A percentile compares a stretch with the other conserved stretches of the same genome.
Conservation (phyloP, 2,113 vertebrate species). For the Epinephelus moara region DNA sequence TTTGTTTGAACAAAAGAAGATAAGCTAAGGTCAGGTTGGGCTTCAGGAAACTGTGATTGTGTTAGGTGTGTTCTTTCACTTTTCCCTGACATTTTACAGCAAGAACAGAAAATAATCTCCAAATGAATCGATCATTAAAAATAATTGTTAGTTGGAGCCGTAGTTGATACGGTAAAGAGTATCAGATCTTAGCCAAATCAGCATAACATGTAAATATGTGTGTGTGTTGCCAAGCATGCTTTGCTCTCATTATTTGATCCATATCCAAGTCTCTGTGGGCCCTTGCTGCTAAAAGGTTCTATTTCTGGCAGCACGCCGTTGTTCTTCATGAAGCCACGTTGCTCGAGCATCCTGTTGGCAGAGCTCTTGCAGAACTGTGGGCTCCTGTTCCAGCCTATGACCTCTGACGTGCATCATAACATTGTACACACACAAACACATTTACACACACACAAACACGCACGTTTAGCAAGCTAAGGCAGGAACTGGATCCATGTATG, state of each 20-base stretch:
- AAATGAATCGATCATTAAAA: not conserved
- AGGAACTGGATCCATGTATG: conserved; percentile 12
- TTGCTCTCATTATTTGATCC: conserved; percentile 61
- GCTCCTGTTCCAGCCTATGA: conserved; percentile 45
- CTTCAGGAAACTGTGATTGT: not conserved
- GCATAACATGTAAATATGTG: conserved; percentile 17
- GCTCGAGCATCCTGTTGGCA: conserved; percentile 54
- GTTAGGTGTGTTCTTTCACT: not conserved
- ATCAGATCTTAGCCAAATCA: conserved; percentile 3
- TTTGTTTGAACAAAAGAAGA: not conserved
- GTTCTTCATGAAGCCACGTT: conserved; percentile 50
- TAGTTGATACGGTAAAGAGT: not conserved
- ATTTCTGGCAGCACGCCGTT: conserved; percentile 60
- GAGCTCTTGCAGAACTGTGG: conserved; percentile 36
- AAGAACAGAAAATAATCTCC: not conserved
- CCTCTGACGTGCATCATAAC: conserved; percentile 49
- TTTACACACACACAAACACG: conserved; percentile 2
- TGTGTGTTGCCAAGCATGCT: conserved; percentile 28
- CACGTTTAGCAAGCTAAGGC: conserved; percentile 1
- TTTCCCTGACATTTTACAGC: not conserved
- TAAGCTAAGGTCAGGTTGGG: not conserved
- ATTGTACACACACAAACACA: conserved; percentile 18
- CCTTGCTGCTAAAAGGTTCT: conserved; percentile 62
- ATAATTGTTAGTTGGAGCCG: not conserved
- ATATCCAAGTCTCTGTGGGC: conserved; percentile 59